Percentiles rank a stretch among this genome's conserved stretches.
These are phyloP conservation scores for Mythimna ferrago DNA, from an alignment of 2,888 invertebrate species.

Conservation along the genomic window DNA sequence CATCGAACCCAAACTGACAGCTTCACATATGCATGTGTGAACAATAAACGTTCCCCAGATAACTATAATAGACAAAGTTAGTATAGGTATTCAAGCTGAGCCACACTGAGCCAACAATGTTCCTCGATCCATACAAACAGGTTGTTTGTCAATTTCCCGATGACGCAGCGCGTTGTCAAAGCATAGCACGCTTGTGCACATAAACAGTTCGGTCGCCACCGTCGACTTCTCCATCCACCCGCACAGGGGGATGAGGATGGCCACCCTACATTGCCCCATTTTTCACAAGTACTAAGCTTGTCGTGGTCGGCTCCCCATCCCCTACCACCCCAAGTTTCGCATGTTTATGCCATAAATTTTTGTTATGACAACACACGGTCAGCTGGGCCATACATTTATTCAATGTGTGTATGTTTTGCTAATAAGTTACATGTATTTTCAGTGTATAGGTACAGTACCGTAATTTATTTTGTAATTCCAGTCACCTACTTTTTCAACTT, in stretches of 20 bases:
- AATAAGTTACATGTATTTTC: constrained; percentile 18
- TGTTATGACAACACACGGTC: constrained; percentile 82
- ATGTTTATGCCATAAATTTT: constrained; percentile 78
- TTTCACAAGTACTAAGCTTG: constrained; percentile 81
- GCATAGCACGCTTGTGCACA: constrained; percentile 82
- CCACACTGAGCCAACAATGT: constrained; percentile 49
- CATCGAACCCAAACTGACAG: constrained; percentile 8
- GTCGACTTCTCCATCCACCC: constrained; percentile 65
- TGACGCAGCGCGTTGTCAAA: constrained; percentile 84
- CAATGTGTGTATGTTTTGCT: constrained; percentile 47
- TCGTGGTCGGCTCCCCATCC: constrained; percentile 72
- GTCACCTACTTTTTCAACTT: constrained; percentile 24
- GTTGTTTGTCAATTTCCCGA: constrained; percentile 85
- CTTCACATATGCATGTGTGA: constrained; percentile 23
- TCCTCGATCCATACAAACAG: constrained; percentile 70
- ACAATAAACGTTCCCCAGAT: constrained; percentile 23
- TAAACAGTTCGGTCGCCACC: constrained; percentile 82
- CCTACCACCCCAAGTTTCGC: constrained; percentile 75
- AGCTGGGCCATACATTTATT: constrained; percentile 74
- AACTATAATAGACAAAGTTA: constrained; percentile 43
- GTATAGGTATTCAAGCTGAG: constrained; percentile 35
- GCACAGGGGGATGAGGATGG: constrained; percentile 47
- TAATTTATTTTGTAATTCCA: constrained; percentile 24
- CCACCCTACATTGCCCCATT: constrained; percentile 77
- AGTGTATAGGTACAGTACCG: not conserved